A percentile compares a stretch with the other conserved stretches of the same genome.
phyloP scores from a whole-genome alignment of 2,797 vertebrate species.

The Falco concolor region DNA sequence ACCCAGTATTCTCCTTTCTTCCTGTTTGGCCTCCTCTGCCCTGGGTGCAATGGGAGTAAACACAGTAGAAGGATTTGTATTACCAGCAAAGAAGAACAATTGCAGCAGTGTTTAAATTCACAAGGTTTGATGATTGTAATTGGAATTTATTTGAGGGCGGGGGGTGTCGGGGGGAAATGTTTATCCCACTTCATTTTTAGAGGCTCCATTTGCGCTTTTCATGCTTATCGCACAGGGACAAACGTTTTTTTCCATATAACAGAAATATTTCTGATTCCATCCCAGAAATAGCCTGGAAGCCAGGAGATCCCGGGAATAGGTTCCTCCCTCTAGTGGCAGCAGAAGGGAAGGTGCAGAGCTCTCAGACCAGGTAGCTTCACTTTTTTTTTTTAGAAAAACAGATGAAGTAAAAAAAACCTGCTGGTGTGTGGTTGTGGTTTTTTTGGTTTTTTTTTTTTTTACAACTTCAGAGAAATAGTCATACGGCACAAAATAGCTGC shows the following conservation, averaged over 20 bases:
- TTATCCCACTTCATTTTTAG: background rate
- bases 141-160: background rate
- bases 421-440: background rate
- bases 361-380: background rate
- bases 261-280: background rate
- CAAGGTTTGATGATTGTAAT: slow-evolving; percentile 24
- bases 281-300: background rate
- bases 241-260: background rate
- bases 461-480: background rate
- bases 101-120: slow-evolving; percentile 37
- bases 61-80: slow-evolving; percentile 53
- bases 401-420: background rate
- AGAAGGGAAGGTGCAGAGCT: background rate
- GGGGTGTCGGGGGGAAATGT: background rate
- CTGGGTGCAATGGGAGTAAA: slow-evolving; percentile 19
- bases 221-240: background rate
- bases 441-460: background rate
- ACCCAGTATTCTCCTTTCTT: slow-evolving; percentile 49
- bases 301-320: background rate
- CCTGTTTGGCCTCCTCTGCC: slow-evolving; percentile 38
- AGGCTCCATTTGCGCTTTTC: background rate
- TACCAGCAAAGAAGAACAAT: slow-evolving; percentile 35
- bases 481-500: background rate
- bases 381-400: background rate
- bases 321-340: slow-evolving; percentile 60